phyloP scores from a whole-genome alignment of 2,113 vertebrate genomes.

The Coracopsis vasa region DNA sequence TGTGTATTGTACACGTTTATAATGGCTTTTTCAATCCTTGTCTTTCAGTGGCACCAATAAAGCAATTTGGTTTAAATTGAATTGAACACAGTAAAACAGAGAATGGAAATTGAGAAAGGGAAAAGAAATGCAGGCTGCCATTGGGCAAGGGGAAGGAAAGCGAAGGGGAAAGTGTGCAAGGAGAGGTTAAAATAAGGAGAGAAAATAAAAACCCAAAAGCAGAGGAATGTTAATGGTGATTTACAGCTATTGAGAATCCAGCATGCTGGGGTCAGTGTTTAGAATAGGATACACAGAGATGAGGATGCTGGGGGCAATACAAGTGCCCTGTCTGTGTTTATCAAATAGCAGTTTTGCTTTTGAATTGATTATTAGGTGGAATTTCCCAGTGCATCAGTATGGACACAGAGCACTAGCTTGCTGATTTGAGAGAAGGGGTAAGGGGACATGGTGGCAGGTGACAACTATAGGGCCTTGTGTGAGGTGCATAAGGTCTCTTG shows the following conservation, averaged over 20 bases:
- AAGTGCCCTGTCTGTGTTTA: neutral
- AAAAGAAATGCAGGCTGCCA: neutral
- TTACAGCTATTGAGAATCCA: neutral
- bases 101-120: slow-evolving; percentile 3
- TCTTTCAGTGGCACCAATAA: slow-evolving; percentile 43
- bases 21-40: slow-evolving; percentile 40
- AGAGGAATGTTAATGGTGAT: neutral
- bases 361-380: neutral
- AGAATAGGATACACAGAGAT: rapidly evolving
- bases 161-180: neutral
- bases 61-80: slow-evolving; percentile 60
- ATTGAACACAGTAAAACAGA: slow-evolving; percentile 14
- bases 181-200: neutral
- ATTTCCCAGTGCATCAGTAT: neutral
- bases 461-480: rapidly evolving
- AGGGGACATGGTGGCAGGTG: rapidly evolving
- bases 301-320: neutral
- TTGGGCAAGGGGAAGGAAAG: neutral
- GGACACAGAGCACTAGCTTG: neutral
- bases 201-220: neutral
- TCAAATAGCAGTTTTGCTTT: neutral
- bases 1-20: neutral
- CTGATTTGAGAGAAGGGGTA: neutral
- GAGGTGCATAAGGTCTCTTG: neutral
- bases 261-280: neutral